Conservation (phyloP, 2,113 vertebrate genomes). For the Carassius auratus region DNA sequence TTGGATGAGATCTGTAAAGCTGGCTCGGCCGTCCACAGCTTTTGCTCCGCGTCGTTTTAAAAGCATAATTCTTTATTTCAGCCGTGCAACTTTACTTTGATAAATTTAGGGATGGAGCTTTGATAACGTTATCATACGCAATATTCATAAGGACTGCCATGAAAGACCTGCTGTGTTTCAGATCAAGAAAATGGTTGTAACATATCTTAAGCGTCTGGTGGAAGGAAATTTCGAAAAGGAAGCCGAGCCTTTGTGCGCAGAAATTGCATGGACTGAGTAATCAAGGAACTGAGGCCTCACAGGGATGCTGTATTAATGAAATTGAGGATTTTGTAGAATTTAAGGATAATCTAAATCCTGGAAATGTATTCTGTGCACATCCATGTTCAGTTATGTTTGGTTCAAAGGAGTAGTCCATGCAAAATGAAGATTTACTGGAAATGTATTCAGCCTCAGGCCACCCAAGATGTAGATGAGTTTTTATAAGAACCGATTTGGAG, state of each 20-base stretch:
- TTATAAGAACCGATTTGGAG: too few relatives aligned
- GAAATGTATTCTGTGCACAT: constrained; percentile 17
- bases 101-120: constrained; percentile 35
- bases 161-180: constrained; percentile 26
- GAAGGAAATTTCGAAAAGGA: not conserved
- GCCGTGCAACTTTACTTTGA: constrained; percentile 42
- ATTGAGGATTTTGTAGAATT: constrained; percentile 66
- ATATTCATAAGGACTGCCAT: constrained; percentile 26
- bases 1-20: constrained; percentile 28
- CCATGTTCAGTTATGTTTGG: not conserved
- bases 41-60: constrained; percentile 32
- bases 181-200: constrained; percentile 40
- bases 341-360: constrained; percentile 27
- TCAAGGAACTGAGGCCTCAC: constrained; percentile 3
- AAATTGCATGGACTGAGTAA: constrained; percentile 27
- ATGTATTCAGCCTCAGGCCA: not conserved
- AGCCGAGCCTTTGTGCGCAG: not conserved
- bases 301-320: constrained; percentile 51
- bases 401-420: not conserved
- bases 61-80: constrained; percentile 37
- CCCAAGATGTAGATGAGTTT: not conserved
- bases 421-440: not conserved
- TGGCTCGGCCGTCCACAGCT: constrained; percentile 12
- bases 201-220: constrained; percentile 20
- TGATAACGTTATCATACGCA: constrained; percentile 20